Evolutionary conservation across 2,797 vertebrate species (phyloP).

Genomic region (Lateolabrax maculatus): DNA sequence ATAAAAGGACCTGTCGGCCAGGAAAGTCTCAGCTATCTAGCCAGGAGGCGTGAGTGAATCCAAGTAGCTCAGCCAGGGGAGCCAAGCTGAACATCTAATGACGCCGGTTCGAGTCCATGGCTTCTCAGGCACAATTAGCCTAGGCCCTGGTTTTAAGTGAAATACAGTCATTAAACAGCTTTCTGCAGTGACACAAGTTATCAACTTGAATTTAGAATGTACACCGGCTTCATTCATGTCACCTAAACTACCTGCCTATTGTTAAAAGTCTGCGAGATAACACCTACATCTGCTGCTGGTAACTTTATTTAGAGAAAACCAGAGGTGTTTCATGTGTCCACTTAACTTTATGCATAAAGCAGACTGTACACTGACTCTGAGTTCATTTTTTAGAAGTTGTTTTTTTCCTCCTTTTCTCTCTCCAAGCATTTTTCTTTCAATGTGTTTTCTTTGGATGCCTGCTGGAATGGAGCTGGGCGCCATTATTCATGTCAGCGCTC

Average conservation of each 20-base stretch:
- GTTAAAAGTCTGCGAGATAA: background rate
- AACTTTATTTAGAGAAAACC: background rate
- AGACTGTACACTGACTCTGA: slow-evolving; percentile 1
- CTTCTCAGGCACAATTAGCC: slow-evolving; percentile 4
- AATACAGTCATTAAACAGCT: slow-evolving; percentile 5
- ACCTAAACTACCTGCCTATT: background rate
- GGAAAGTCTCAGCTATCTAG: slow-evolving; percentile 35
- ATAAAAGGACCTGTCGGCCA: slow-evolving; percentile 73
- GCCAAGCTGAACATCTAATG: slow-evolving; percentile 4
- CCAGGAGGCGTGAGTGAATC: slow-evolving; percentile 47
- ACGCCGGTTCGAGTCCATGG: slow-evolving; percentile 17
- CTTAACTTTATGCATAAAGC: background rate
- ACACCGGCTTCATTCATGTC: background rate
- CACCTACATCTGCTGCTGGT: background rate
- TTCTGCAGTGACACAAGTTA: background rate
- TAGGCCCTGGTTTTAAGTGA: background rate
- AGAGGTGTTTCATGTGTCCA: slow-evolving; percentile 4
- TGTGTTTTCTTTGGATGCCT: slow-evolving; percentile 65
- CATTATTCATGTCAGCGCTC: slow-evolving; percentile 73
- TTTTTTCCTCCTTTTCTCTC: background rate
- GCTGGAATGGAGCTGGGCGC: slow-evolving; percentile 53
- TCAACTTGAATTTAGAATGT: background rate
- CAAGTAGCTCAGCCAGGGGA: slow-evolving; percentile 30
- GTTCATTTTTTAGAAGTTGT: slow-evolving; percentile 25
- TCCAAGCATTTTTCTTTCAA: slow-evolving; percentile 14